These are phyloP conservation scores for Pycnomerus fuliginosus DNA, from an alignment of 2,888 invertebrate genomes.

Conservation along the genomic window DNA sequence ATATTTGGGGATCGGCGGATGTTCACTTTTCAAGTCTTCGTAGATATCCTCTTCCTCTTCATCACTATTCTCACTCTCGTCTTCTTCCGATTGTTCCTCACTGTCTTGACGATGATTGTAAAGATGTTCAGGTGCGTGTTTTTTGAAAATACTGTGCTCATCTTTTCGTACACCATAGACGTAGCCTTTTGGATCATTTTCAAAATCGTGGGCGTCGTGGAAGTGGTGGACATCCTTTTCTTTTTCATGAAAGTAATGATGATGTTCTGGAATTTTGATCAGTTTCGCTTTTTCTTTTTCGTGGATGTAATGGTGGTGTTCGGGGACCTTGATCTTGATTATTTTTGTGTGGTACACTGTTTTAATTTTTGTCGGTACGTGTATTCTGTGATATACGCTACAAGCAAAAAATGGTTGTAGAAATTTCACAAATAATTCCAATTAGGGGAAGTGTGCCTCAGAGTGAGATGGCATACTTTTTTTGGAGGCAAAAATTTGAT, in stretches of 20 bases:
- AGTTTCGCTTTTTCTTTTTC: constrained; percentile 44
- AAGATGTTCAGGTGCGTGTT: constrained; percentile 5
- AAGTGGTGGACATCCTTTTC: constrained; percentile 14
- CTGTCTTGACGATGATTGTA: too few relatives aligned
- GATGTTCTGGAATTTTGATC: constrained; percentile 29
- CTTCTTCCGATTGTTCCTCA: too few relatives aligned
- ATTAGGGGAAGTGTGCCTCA: too few relatives aligned
- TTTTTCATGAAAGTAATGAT: constrained; percentile 22
- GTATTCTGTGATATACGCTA: constrained; percentile 46
- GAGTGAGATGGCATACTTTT: too few relatives aligned
- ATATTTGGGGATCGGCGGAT: too few relatives aligned
- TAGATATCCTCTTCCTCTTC: not conserved
- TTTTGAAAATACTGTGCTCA: constrained; percentile 13
- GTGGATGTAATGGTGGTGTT: constrained; percentile 48
- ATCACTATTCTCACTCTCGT: too few relatives aligned
- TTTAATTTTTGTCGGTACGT: constrained; percentile 47
- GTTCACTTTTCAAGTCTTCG: not conserved
- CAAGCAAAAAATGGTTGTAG: constrained; percentile 24
- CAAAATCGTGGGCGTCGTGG: constrained; percentile 1
- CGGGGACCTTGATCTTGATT: constrained; percentile 49
- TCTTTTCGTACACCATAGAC: not conserved
- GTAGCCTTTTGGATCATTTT: not conserved
- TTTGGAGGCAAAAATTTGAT: too few relatives aligned
- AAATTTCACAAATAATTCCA: not conserved
- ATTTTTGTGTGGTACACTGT: constrained; percentile 49